Evolutionary conservation across 1,140 invertebrate species (phyloP), one percentile per base, ranked within the genome.

Genomic region (Drosophila athabasca): DNA sequence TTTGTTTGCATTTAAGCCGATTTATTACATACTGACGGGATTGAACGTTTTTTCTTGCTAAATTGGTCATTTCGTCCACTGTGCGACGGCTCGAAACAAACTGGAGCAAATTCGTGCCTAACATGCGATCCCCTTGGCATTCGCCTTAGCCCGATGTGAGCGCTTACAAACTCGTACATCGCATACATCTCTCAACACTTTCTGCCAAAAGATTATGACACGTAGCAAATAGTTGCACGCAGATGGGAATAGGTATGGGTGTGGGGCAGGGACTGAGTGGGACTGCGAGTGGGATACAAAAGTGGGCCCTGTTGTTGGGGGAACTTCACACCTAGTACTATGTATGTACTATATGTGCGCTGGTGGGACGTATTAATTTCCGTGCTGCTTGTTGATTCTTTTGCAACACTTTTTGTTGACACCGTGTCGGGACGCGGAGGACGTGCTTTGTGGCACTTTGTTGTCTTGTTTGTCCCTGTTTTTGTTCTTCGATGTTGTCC

Each of bases 311-410:
- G 31, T 9, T 3, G 15, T 44, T 44, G 15, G n/a, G 19, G 26
- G 31, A 49, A 69, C 24, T 58, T 68, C 31, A 41, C 68, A 72
- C 68, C 68, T 62, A 19, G 17, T 1, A 19, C 17, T 19, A 26
- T 22, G 17, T 7, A 29, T 49, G 41, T 7, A 22, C 17, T 19
- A 1, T 19, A 26, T 39, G 11, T 39, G 35, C 48, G 24, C 54
- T 19, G 50, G 24, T 52, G 39, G 39, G 31, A 24, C 41, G 68
- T 85, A 87, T 87, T 85, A 77, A 81, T 87, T 85, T 87, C 77
- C 61, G 54, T 54, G 68, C 24, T 79, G 71, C 54, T 72, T 66
- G 62, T 67, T 71, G 72, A 62, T 76, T 68, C 58, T 66, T 46
- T 71, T 72, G 54, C 54, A 52, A 44, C 59, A 59, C 53, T 60